Conservation (phyloP, 2,797 vertebrate genomes). For the Rousettus madagascariensis region DNA sequence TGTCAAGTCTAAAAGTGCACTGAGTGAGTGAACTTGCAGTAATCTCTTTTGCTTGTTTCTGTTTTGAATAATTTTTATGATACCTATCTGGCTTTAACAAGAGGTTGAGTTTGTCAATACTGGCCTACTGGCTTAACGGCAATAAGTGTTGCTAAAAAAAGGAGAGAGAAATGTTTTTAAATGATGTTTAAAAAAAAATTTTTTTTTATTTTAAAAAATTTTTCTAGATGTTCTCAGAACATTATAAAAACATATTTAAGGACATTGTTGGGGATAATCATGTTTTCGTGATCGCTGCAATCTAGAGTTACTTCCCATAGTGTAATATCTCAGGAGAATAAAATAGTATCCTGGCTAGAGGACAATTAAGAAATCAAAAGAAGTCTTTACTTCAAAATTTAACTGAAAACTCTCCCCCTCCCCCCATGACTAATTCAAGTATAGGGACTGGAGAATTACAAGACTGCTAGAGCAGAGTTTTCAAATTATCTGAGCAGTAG, state of each 20-base stretch:
- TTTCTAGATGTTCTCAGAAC: background rate
- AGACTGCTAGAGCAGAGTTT: background rate
- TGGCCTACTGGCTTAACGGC: background rate
- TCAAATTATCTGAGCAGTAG: background rate
- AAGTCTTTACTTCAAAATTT: background rate
- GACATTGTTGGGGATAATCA: background rate
- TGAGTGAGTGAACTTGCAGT: background rate
- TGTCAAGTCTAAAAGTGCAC: background rate
- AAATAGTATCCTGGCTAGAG: too few species aligned
- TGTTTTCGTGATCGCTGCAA: background rate
- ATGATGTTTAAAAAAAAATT: background rate
- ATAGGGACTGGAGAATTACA: background rate
- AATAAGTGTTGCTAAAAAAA: background rate
- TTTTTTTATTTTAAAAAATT: too few species aligned
- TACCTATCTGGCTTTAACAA: background rate
- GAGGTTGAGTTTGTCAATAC: background rate
- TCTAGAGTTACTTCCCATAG: background rate
- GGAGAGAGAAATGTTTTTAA: background rate
- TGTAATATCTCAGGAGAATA: accelerated
- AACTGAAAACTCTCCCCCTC: background rate
- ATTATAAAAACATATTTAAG: background rate
- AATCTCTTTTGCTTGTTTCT: background rate
- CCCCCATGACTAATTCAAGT: background rate
- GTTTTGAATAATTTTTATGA: background rate
- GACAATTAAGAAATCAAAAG: background rate